Evolutionary conservation across 2,888 invertebrate genomes (phyloP), one percentile per base, ranked within the genome.

Genomic region (Metellina segmentata): DNA sequence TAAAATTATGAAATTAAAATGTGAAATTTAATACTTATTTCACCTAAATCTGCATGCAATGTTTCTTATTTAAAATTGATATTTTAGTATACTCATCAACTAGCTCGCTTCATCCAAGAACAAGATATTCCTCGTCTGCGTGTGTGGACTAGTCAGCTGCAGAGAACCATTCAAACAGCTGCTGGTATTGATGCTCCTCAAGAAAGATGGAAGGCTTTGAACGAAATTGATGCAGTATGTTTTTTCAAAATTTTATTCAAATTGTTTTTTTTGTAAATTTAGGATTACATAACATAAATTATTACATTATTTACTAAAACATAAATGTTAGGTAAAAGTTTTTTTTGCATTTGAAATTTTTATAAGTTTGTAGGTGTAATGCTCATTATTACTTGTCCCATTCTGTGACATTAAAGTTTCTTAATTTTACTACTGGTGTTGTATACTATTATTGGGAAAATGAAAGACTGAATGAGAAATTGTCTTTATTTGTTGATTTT

Each of bases 141-240:
- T 79, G 99, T 99, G 19, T 99, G 99, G 99, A 99, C 99, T 0
- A 99, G 99, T 19, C 98, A 99, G 97, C 96, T 99, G 95, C 97
- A 98, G 94, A 96, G 99, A 89, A 99, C 99, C 92, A 98, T 99
- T 93, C 99, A 99, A 95, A 99, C 99, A 0, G 98, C 98, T 0
- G 96, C 96, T 75, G 97, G 97, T 93, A 97, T 99, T 16, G 96
- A 97, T 86, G 98, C 98, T 6, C 99, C 99, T 0, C 99, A 99
- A 95, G 99, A 99, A 95, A 96, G 99, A 94, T 99, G 99, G 99
- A 99, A 99, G 96, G 99, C 99, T 9, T 96, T 99, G 61, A 99
- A 99, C 95, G 99, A 99, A 96, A 99, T 99, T 94, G 99, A 99
- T 95, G 99, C 99, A 93, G 98, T 97, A 94, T 96, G 96, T 96